Evolutionary conservation across 1,140 invertebrate species (phyloP).

Genomic region (Trichonephila clavata): DNA sequence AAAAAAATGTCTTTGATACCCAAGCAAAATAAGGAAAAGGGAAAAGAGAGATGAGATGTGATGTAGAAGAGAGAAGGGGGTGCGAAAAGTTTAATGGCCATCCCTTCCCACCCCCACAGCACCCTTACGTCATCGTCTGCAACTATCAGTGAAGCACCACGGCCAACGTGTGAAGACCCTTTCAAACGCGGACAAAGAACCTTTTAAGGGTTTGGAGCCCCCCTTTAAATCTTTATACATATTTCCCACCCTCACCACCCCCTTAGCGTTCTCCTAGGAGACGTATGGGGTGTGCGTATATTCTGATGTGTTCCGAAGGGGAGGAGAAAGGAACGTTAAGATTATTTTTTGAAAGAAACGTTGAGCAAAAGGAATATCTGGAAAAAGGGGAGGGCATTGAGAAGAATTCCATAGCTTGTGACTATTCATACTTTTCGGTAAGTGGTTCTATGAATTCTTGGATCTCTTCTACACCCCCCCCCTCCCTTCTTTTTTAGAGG

Average conservation of each 20-base stretch:
- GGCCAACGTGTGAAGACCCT: slow-evolving; percentile 44
- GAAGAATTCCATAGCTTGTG: slow-evolving; percentile 7
- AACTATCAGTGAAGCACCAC: slow-evolving; percentile 33
- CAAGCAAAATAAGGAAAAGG: slow-evolving; percentile 34
- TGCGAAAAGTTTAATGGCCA: slow-evolving; percentile 29
- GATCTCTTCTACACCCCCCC: too few species aligned
- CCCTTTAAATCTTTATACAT: slow-evolving; percentile 52
- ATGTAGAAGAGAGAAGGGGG: slow-evolving; percentile 1
- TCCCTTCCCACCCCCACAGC: not conserved
- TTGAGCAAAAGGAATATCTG: slow-evolving; percentile 24
- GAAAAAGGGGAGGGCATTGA: not conserved
- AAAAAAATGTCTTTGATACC: slow-evolving; percentile 41
- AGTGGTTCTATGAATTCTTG: slow-evolving; percentile 50
- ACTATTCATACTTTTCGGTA: slow-evolving; percentile 38
- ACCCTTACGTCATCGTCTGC: slow-evolving; percentile 35
- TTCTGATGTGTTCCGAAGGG: slow-evolving; percentile 32
- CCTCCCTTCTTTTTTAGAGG: not conserved
- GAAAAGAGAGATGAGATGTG: slow-evolving; percentile 22
- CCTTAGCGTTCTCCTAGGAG: too few species aligned
- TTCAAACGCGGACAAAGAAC: slow-evolving; percentile 49
- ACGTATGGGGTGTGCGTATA: slow-evolving; percentile 29
- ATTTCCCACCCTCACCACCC: not conserved
- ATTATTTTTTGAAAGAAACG: slow-evolving; percentile 47
- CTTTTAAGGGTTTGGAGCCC: slow-evolving; percentile 37
- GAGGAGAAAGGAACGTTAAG: slow-evolving; percentile 7